A percentile compares a stretch with the other conserved stretches of the same genome.
Conservation (phyloP, 35 echinoderm and acorn worm genomes). For the Diadema setosum region DNA sequence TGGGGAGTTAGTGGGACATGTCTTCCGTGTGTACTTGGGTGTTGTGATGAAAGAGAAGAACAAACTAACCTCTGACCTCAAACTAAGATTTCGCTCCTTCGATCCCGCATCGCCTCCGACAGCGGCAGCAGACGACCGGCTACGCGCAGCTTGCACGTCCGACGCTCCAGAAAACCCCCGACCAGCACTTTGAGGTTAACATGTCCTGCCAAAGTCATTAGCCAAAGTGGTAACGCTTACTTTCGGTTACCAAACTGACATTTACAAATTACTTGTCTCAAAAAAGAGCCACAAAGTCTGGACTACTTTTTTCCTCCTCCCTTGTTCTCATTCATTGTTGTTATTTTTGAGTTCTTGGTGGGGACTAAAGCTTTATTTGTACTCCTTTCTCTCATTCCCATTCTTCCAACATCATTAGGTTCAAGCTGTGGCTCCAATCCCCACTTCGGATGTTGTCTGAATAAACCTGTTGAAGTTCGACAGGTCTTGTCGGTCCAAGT, state of each 20-base stretch:
- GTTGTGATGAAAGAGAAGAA: constrained; percentile 6
- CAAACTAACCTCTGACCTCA: background rate
- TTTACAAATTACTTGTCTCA: constrained; percentile 28
- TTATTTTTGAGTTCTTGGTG: no score
- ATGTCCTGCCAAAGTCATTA: background rate
- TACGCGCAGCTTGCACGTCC: background rate
- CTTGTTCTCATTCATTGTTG: no score
- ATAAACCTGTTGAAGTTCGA: no score
- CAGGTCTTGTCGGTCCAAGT: no score
- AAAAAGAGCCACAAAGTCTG: constrained; percentile 17
- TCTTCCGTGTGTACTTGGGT: background rate
- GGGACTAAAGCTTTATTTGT: no score
- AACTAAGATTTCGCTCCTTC: background rate
- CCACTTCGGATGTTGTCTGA: no score
- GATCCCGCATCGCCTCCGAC: background rate
- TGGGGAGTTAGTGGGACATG: constrained; percentile 7
- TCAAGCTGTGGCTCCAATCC: no score
- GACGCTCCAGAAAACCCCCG: background rate
- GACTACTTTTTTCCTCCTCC: no score
- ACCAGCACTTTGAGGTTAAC: background rate
- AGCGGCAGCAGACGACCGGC: no score
- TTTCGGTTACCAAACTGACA: constrained; percentile 22
- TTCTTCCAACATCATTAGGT: no score
- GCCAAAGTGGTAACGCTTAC: background rate
- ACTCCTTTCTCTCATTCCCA: no score